phyloP scores from a whole-genome alignment of 2,113 vertebrate species.

The Pipra filicauda region DNA sequence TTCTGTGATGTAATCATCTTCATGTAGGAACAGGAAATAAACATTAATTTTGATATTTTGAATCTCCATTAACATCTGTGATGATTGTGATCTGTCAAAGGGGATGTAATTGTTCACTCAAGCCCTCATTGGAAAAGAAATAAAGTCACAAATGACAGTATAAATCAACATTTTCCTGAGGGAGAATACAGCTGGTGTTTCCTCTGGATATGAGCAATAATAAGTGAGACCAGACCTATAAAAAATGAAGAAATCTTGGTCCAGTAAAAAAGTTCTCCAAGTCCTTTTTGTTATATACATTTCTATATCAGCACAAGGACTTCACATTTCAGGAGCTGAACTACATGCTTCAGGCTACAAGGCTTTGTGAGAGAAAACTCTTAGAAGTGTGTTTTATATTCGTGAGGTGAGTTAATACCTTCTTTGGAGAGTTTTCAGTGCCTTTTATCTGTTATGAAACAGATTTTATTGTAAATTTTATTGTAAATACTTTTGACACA shows the following conservation, averaged over 20 bases:
- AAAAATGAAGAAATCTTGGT: background rate
- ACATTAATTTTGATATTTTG: background rate
- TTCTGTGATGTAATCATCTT: background rate
- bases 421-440: background rate
- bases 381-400: background rate
- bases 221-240: background rate
- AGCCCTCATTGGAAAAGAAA: background rate
- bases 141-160: background rate
- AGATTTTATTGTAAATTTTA: background rate
- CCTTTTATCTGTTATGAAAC: background rate
- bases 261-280: background rate
- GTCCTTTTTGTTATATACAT: background rate
- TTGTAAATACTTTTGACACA: background rate
- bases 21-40: background rate
- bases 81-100: rapidly evolving
- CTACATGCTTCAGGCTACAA: rapidly evolving
- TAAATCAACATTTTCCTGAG: background rate
- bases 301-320: background rate
- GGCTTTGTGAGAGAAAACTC: background rate
- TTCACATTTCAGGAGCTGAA: background rate
- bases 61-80: background rate
- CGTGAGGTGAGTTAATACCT: background rate
- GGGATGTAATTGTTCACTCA: background rate
- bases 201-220: background rate
- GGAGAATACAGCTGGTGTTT: background rate